Evolutionary conservation across 23 tunicate species (phyloP), one percentile per base, ranked within the genome.

Genomic region (Styela clava): DNA sequence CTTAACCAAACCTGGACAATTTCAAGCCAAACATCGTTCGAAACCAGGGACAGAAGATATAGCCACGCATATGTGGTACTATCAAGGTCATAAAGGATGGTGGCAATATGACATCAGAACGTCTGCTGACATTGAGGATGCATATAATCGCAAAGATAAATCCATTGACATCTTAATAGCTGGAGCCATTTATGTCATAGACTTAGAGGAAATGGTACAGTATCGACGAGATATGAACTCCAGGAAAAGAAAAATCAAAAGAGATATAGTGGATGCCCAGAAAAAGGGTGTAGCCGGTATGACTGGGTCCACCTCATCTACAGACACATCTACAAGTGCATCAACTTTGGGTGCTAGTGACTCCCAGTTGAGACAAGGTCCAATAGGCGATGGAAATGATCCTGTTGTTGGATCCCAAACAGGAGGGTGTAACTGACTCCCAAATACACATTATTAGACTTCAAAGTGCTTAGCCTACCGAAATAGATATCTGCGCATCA

Each of bases 101-200:
- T 94, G 98, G 98, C 94, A 94, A 52, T 94, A 94, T 78, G 98
- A 94, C 65, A 94, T 88, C 0, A 73, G 98, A 21, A 88, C 98
- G 20, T 78, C 88, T 33, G 35, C 24, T 0, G 92, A 85, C 31
- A 84, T 94, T 31, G 98, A 94, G 82, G 87, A 79, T 22, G 98
- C 98, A n/a, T 88, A 28, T 71, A 69, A 32, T 16, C 69, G 79
- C 31, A 70, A 85, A 36, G 82, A 76, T 22, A 74, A 81, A 62
- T 52, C 79, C 9, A 74, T 85, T 1, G 89, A 88, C 65, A 82
- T 94, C 26, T 74, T 94, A 5, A 86, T 94, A 33, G 94, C 98
- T 52, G 98, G 98, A 7, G 72, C 89, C 0, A 81, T 88, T 30
- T 94, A 94, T 78, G 84, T 84, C 2, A 88, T 94, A 61, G 98